These are phyloP conservation scores for Xiphorhynchus erythropygius DNA, from an alignment of 2,797 vertebrate genomes.

Conservation along the genomic window DNA sequence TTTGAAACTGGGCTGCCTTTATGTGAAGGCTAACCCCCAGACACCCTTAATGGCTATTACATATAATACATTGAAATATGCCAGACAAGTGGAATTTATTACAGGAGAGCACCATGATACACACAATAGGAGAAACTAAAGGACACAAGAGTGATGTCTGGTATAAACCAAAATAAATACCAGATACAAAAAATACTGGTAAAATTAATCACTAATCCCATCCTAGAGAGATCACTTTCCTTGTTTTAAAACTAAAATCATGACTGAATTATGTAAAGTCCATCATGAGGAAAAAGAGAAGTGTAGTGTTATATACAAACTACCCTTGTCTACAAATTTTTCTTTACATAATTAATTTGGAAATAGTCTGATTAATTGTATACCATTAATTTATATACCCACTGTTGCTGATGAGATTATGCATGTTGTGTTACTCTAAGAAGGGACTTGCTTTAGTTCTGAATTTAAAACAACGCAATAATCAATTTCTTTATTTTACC, in stretches of 20 bases:
- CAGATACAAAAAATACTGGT: background rate
- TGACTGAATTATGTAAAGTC: background rate
- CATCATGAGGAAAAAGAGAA: background rate
- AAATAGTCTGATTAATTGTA: slow-evolving; percentile 70
- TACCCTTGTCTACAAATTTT: slow-evolving; percentile 53
- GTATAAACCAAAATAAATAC: background rate
- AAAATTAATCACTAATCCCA: background rate
- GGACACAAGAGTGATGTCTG: background rate
- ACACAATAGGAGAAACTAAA: background rate
- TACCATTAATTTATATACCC: slow-evolving; percentile 65
- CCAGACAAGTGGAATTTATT: background rate
- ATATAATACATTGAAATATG: background rate
- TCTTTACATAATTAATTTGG: slow-evolving; percentile 66
- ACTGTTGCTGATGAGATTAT: slow-evolving; percentile 64
- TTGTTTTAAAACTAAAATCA: slow-evolving; percentile 33
- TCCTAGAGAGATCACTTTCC: background rate
- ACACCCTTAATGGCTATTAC: background rate
- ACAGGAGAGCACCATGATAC: background rate
- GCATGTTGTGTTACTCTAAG: slow-evolving; percentile 58
- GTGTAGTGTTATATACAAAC: background rate
- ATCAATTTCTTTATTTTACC: slow-evolving; percentile 60
- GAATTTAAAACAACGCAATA: slow-evolving; percentile 63
- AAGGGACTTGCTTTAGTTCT: slow-evolving; percentile 60
- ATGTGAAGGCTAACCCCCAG: background rate
- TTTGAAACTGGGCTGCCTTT: background rate